Conservation (phyloP, 2,888 invertebrate species). For the Malthinus seriepunctatus region DNA sequence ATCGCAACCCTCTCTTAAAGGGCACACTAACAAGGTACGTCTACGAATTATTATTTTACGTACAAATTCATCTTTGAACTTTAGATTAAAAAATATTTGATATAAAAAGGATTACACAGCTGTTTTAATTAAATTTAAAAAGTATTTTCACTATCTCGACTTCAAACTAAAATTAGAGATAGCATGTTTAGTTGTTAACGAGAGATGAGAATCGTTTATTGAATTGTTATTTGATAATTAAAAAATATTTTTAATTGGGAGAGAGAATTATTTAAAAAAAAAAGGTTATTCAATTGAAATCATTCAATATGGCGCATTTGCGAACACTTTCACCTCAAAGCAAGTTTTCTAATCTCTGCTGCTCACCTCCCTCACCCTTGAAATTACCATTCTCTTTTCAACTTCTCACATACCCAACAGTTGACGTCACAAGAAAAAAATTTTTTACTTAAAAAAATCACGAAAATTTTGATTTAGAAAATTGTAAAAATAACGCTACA, state of each 20-base stretch:
- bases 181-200: too few species aligned
- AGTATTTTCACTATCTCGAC: too few species aligned
- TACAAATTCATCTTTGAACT: too few species aligned
- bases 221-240: neutral
- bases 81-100: too few species aligned
- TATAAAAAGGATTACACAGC: too few species aligned
- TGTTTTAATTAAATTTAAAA: too few species aligned
- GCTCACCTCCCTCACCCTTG: conserved; percentile 33
- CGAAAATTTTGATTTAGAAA: neutral
- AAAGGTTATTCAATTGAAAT: too few species aligned
- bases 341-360: conserved; percentile 42
- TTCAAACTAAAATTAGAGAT: too few species aligned
- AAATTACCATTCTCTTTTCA: conserved; percentile 37
- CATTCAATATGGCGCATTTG: conserved; percentile 41
- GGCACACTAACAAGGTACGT: conserved; percentile 61
- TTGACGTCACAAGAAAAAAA: conserved; percentile 26
- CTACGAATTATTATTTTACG: too few species aligned
- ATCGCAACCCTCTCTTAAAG: conserved; percentile 63
- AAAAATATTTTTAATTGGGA: conserved; percentile 3
- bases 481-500: neutral
- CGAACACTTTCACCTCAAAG: conserved; percentile 46
- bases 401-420: conserved; percentile 33
- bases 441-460: neutral
- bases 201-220: too few species aligned
- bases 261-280: too few species aligned